Evolutionary conservation across 2,113 vertebrate genomes (phyloP), one percentile per base, ranked within the genome.

Genomic region (Otocyon megalotis): DNA sequence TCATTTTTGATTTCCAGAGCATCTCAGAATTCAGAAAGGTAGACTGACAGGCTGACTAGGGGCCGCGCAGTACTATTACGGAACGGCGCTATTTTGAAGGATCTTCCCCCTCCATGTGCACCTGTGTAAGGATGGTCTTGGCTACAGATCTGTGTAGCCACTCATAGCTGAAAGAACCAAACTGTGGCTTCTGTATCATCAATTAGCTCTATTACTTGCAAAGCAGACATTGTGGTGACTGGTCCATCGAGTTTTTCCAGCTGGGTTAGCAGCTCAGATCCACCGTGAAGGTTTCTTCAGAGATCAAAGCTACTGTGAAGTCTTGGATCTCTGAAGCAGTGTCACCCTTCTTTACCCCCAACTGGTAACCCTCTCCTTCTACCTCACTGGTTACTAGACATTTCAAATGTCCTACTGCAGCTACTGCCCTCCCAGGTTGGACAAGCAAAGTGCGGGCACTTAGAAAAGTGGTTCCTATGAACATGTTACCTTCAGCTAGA

Each of bases 221-320:
- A 58, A 89, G 56, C 5, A 97, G 85, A 32, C 58, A 3, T 2
- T 83, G 62, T 71, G 63, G 32, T 69, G n/a, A 83, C 88, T 63
- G 60, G 56, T 28, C 53, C 8, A 83, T 81, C 83, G 74, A 48
- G 92, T 87, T 96, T 96, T 96, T 96, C 88, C 63, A 32, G 92
- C 37, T 88, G 58, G 15, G 72, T 65, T 54, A 89, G 67, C 22
- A 69, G 37, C 54, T 79, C 22, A 62, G 35, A 80, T 58, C 8
- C 62, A 43, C 7, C 9, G n/a, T 56, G 53, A 77, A 71, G 63
- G 48, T 80, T 60, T 50, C 82, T 80, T 65, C 48, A 58, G 69
- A 79, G 54, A 92, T 77, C 53, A 96, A 93, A 96, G 90, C 24
- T 69, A 32, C 35, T 63, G 35, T 62, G 24, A 85, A 86, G 62